Percentiles rank a stretch among this genome's conserved stretches.
Conservation (phyloP, 2,797 vertebrate species). For the Galago senegalensis region DNA sequence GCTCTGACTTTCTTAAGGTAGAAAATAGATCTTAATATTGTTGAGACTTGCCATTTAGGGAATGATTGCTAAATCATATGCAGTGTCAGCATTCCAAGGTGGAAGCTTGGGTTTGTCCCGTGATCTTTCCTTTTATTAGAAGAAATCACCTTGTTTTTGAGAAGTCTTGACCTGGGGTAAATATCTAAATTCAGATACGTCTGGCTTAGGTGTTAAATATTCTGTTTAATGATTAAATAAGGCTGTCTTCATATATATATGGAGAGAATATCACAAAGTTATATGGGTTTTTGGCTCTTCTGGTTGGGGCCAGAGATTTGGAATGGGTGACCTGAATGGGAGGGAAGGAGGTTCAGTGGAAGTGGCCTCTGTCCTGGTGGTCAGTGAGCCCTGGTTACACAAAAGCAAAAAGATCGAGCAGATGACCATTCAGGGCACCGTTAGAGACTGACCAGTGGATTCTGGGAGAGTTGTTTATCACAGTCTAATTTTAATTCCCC, state of each 20-base stretch:
- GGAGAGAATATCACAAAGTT: background rate
- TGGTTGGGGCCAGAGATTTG: background rate
- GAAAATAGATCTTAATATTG: conserved; percentile 21
- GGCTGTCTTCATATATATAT: background rate
- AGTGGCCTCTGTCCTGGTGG: background rate
- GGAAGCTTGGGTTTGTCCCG: background rate
- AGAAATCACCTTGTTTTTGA: background rate
- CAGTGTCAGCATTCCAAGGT: background rate
- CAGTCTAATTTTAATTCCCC: conserved; percentile 40
- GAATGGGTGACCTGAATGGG: background rate
- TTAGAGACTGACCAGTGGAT: background rate
- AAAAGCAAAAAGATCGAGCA: background rate
- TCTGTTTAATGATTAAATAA: conserved; percentile 24
- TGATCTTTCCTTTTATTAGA: background rate
- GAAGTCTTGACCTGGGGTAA: background rate
- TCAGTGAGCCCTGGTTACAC: background rate
- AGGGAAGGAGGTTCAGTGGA: background rate
- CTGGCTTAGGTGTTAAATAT: background rate
- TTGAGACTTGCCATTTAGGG: background rate
- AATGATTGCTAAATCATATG: background rate
- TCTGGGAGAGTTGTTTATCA: background rate
- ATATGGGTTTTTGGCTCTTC: background rate
- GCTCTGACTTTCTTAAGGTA: background rate
- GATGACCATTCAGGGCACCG: too few relatives aligned
- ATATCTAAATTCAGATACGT: background rate